Evolutionary conservation across 2,888 invertebrate genomes (phyloP), one percentile per base, ranked within the genome.

Genomic region (Timema podura): DNA sequence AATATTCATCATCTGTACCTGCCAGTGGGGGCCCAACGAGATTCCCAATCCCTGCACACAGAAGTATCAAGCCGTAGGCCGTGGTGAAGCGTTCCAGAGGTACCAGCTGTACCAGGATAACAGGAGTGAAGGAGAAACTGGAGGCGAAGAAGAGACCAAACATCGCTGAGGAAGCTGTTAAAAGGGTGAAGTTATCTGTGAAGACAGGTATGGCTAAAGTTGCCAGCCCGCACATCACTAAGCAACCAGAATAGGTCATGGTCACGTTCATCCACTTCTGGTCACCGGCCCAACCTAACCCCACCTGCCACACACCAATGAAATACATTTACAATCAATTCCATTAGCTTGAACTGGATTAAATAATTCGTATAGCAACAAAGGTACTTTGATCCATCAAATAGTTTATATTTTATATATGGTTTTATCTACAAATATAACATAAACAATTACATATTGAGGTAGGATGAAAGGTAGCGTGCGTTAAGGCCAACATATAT

Each of bases 121-220:
- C 92, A 0, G 95, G 94, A 0, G 95, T 95, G 75, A 96, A 91
- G 0, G 95, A 91, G 80, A 95, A 96, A 72, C 91, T 94, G 75
- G 95, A 96, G 66, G 95, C 94, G 79, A 96, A 95, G 75, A 93
- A 91, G 74, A 96, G 85, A 11, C 97, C 97, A 82, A 95, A 97
- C 0, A 89, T 82, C 0, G 88, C 88, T 61, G 83, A 86, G n/a
- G 83, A 82, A 74, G 78, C 78, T 48, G 83, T 83, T 61, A 88
- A 79, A 11, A 83, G 75, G 79, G 82, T 82, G 75, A 85, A 87
- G 76, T 82, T 82, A 70, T 82, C 75, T 0, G 83, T 83, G 9
- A 85, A 83, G 47, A 84, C 77, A 0, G 89, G 88, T 80, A 91
- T 87, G 0, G 86, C 81, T 2, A 86, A 84, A 3, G 88, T 87